These are phyloP conservation scores for Lissonota sp. DNA, from an alignment of 2,888 invertebrate genomes.

Conservation along the genomic window DNA sequence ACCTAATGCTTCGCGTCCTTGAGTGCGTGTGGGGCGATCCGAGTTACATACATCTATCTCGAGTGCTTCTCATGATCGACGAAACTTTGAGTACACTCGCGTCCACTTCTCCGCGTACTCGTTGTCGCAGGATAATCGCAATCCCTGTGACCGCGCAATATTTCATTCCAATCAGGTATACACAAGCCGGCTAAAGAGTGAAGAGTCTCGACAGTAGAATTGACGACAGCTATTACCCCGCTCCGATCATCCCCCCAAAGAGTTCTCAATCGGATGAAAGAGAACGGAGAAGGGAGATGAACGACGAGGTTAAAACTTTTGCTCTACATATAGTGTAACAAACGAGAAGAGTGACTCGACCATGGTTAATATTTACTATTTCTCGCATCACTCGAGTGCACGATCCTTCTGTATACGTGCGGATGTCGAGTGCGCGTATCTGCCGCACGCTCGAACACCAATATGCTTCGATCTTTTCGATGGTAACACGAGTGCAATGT, in stretches of 20 bases:
- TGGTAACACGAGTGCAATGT: slow-evolving; percentile 70
- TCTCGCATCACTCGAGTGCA: slow-evolving; percentile 58
- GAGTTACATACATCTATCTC: slow-evolving; percentile 58
- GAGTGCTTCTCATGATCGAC: slow-evolving; percentile 82
- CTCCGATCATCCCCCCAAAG: slow-evolving; percentile 27
- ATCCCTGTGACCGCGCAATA: slow-evolving; percentile 21
- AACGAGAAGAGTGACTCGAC: slow-evolving; percentile 55
- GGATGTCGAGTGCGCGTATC: slow-evolving; percentile 73
- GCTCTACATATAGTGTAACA: slow-evolving; percentile 25
- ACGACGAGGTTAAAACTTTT: slow-evolving; percentile 16
- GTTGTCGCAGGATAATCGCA: background rate
- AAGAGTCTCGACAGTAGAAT: slow-evolving; percentile 57
- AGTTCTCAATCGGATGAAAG: slow-evolving; percentile 35
- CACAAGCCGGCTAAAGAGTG: slow-evolving; percentile 10
- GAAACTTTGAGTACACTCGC: slow-evolving; percentile 66
- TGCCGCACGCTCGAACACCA: slow-evolving; percentile 76
- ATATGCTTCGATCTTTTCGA: slow-evolving; percentile 79
- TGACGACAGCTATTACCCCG: slow-evolving; percentile 69
- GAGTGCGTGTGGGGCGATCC: slow-evolving; percentile 45
- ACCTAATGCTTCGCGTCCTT: slow-evolving; percentile 5
- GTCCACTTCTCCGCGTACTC: slow-evolving; percentile 30
- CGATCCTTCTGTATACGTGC: slow-evolving; percentile 10
- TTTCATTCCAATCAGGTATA: slow-evolving; percentile 55
- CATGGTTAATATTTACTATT: slow-evolving; percentile 65
- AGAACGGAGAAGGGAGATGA: background rate